Base-by-base conservation (phyloP, 2,888 invertebrate species). In the Scrobipalpa costella region DNA sequence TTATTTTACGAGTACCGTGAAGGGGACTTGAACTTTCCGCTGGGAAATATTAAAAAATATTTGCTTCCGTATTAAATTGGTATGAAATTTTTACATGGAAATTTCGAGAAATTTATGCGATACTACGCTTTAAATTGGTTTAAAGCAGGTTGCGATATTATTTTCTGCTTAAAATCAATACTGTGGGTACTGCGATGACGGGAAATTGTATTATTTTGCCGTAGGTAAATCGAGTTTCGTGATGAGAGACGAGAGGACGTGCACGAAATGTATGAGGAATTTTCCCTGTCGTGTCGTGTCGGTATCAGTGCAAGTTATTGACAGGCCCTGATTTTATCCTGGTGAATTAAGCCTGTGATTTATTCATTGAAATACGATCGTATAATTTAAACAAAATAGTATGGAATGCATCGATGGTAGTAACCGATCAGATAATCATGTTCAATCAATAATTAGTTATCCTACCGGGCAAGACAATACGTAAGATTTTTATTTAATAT, bases 131-230 rank as follows among this genome's bases (percentile, higher is more conserved):
- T n/a, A 83, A 80, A 83, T 81, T 78, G 73, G 71, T 72, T 84
- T 82, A 82, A 75, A 79, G 74, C 80, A 78, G 79, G 83, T 77
- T 76, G 78, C 77, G 80, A 84, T 82, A 79, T 73, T 80, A 81
- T 84, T 84, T 80, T 76, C 73, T 69, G 74, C 69, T 78, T 77
- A 79, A 81, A 83, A 15, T n/a, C 15, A 7, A 15, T 44, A 44
- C 9, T 44, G 15, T 80, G 80, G 83, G 85, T 83, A 84, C 78
- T 78, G 27, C 77, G 77, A 71, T 75, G 75, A 78, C 74, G 78
- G 77, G 78, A 81, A 84, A 83, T 83, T 81, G 78, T 80, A 83
- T 84, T 84, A 85, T 84, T 85, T 85, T 83, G 79, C 66, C 75
- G 78, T 75, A n/a, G n/a, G 74, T 73, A 82, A 84, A 85, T 85